phyloP scores from a whole-genome alignment of 2,113 vertebrate genomes.

The Holacanthus passer region DNA sequence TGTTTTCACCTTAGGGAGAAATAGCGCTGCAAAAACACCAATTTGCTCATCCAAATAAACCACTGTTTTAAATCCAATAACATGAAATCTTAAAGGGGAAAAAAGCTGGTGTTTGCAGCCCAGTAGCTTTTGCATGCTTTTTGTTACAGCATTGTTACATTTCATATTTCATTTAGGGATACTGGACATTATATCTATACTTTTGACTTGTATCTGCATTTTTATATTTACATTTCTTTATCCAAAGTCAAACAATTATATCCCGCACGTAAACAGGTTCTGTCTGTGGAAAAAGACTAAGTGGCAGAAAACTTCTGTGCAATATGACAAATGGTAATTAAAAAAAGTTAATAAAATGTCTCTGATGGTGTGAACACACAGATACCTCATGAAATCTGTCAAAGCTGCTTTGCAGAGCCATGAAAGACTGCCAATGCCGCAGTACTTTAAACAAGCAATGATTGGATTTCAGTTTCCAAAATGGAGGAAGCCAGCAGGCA shows the following conservation, averaged over 20 bases:
- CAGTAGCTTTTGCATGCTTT: not conserved
- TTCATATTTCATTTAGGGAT: not conserved
- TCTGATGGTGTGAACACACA: slow-evolving; percentile 4
- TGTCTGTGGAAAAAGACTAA: not conserved
- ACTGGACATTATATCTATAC: not conserved
- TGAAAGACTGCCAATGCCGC: slow-evolving; percentile 25
- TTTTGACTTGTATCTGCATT: not conserved
- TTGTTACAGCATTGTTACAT: not conserved
- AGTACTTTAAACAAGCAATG: slow-evolving; percentile 31
- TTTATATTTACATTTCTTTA: not conserved
- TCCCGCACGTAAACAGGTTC: not conserved
- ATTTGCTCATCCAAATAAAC: not conserved
- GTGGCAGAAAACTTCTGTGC: not conserved
- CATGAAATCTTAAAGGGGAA: not conserved
- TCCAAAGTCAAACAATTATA: not conserved
- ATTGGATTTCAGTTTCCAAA: not conserved
- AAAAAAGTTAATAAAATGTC: not conserved
- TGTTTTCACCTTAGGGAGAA: not conserved
- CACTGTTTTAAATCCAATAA: not conserved
- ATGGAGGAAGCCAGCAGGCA: slow-evolving; percentile 33
- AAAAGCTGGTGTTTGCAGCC: not conserved
- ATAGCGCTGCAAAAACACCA: not conserved
- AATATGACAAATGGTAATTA: not conserved
- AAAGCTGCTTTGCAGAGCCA: not conserved
- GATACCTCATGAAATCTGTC: not conserved